Evolutionary conservation across 2,888 invertebrate genomes (phyloP).

Genomic region (Agrochola circellaris): DNA sequence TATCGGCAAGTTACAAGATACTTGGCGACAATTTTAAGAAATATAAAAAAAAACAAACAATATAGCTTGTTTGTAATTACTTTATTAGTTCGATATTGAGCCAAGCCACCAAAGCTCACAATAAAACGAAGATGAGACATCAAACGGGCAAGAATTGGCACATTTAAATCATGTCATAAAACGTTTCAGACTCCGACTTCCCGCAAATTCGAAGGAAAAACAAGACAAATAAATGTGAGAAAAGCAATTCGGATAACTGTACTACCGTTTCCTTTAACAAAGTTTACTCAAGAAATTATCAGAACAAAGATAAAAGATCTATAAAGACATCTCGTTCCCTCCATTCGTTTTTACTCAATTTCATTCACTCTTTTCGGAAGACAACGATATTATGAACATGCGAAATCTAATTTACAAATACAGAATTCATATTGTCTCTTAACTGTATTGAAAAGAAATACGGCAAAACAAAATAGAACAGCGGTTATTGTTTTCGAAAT

Average conservation of each 20-base stretch:
- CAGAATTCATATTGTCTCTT: slow-evolving; percentile 23
- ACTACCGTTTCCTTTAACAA: slow-evolving; percentile 72
- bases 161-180: slow-evolving; percentile 70
- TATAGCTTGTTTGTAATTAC: not conserved
- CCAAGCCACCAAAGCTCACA: slow-evolving; percentile 13
- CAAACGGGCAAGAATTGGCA: slow-evolving; percentile 60
- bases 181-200: slow-evolving; percentile 66
- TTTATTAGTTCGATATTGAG: slow-evolving; percentile 3
- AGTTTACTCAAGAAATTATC: slow-evolving; percentile 63
- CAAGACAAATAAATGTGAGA: slow-evolving; percentile 75
- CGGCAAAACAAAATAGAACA: slow-evolving; percentile 39
- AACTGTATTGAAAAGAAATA: slow-evolving; percentile 34
- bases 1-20: not conserved
- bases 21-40: not conserved
- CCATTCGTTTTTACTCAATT: slow-evolving; percentile 69
- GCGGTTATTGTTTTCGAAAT: slow-evolving; percentile 56
- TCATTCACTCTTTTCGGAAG: slow-evolving; percentile 65
- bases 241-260: slow-evolving; percentile 78
- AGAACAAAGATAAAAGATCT: slow-evolving; percentile 68
- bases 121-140: slow-evolving; percentile 52
- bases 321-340: slow-evolving; percentile 64
- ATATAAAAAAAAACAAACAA: not conserved
- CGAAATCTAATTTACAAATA: slow-evolving; percentile 62
- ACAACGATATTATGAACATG: slow-evolving; percentile 68
- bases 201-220: slow-evolving; percentile 65